Evolutionary conservation across 2,113 vertebrate genomes (phyloP), one percentile per base, ranked within the genome.

Genomic region (Cepphus grylle): DNA sequence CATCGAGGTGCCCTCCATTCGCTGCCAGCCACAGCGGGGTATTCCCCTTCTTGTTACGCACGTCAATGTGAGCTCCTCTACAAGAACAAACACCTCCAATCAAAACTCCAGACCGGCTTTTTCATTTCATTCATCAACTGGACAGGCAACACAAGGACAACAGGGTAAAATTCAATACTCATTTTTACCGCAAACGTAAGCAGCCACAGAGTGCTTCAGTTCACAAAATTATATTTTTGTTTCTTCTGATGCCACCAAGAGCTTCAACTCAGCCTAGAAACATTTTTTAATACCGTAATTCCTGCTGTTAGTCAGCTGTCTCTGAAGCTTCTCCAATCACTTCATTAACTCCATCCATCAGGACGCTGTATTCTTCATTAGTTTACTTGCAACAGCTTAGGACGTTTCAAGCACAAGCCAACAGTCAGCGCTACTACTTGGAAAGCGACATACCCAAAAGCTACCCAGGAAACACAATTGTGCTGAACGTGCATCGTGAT

Each of bases 11-110:
- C 40, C 99, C 99, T 16, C 99, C 99, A 6, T 99, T 99, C 71
- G 99, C 99, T 62, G 99, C 99, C 90, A 99, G 98, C 99, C 99
- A 99, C 30, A 99, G 97, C 1, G 99, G 99, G 82, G 99, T 99
- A 97, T 99, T 99, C 93, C 99, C 99, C 98, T 99, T 99, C 98
- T 99, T 99, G 97, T 99, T 99, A 34, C 99, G 98, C 65, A 99
- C 99, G 8, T 99, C 99, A 21, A 99, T 99, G 97, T 99, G 99
- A 96, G 99, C 99, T 81, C 99, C 99, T 97, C 99, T 99, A 84
- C 47, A 96, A 90, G 77, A 94, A 79, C 53, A 69, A 95, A 89
- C 13, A 22, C 1, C 0, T 8, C 5, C 21, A 3, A 9, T 78
- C 66, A 85, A 9, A 91, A 30, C 22, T 7, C 45, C 11, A 23